Evolutionary conservation across 2,113 vertebrate species (phyloP), one percentile per base, ranked within the genome.

Genomic region (Gasterosteus aculeatus): DNA sequence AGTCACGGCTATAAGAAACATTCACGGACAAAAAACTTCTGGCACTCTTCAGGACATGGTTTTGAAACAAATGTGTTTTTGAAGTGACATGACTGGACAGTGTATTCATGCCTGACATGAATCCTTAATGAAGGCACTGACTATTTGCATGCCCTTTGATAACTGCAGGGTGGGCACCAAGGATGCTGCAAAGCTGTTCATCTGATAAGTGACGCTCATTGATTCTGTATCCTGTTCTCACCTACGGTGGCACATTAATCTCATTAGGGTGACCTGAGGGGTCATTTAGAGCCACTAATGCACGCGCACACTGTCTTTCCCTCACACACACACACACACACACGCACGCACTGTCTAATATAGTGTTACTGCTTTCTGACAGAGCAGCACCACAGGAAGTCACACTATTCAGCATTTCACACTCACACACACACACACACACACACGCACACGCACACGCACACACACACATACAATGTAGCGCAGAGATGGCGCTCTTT

Each of bases 261-360:
- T 88, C 89, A 86, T 90, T 81, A 70, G 69, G 91, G 90, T 92
- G 87, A 92, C 88, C 90, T 81, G 41, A 70, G 83, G 84, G 88
- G 83, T 91, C 87, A 81, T 53, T 77, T 76, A 78, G 78, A 78
- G 78, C 76, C 58, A 58, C 60, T 46, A 54, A 42, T 64, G n/a
- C 72, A 75, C 12, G 1, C 39, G 62, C 39, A 3, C 57, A 54
- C 4, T 10, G 14, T 12, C 53, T 5, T 22, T 26, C 53, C 2
- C 53, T 26, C 53, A 0, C 39, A 16, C 69, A 75, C 18, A 69
- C 47, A 77, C 18, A 51, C 68, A 72, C 7, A 42, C 44, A 64
- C 57, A 62, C 64, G 57, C 8, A 31, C 61, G 46, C 29, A 62
- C 68, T 18, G 29, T 16, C 12, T 22, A 38, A 78, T 80, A 80